Percentiles rank a stretch among this genome's conserved stretches.
These are phyloP conservation scores for Diplodus puntazzo DNA, from an alignment of 2,797 vertebrate genomes.

Conservation along the genomic window DNA sequence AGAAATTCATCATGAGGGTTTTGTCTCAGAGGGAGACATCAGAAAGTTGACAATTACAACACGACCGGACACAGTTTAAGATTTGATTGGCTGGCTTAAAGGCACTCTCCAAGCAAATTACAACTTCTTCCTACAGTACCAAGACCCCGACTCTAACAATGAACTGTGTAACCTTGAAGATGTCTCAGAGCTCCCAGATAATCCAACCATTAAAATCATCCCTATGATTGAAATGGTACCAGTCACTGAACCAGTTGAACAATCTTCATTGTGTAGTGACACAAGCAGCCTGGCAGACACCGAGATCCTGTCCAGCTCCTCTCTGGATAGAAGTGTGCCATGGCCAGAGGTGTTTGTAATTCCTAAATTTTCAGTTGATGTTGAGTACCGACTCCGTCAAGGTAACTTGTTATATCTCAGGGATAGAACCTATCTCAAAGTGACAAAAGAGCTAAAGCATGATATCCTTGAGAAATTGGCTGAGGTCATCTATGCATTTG, in stretches of 20 bases:
- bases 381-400: constrained; percentile 47
- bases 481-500: constrained; percentile 27
- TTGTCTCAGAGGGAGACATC: constrained; percentile 21
- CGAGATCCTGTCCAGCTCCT: constrained; percentile 26
- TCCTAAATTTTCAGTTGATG: constrained; percentile 52
- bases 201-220: constrained; percentile 34
- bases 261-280: constrained; percentile 6
- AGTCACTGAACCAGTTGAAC: background rate
- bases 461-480: constrained; percentile 46
- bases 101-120: constrained; percentile 22
- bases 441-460: constrained; percentile 59
- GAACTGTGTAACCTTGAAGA: constrained; percentile 46
- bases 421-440: constrained; percentile 42
- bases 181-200: constrained; percentile 26
- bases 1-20: background rate
- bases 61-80: constrained; percentile 29
- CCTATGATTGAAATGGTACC: constrained; percentile 15
- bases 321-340: background rate
- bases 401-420: constrained; percentile 46
- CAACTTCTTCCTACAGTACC: constrained; percentile 30
- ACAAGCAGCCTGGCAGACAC: constrained; percentile 49
- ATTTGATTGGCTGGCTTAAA: constrained; percentile 52
- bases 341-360: no score
- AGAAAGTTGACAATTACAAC: constrained; percentile 33
- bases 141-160: constrained; percentile 56